Base-by-base conservation (phyloP, 2,888 invertebrate species). In the Adela reaumurella region DNA sequence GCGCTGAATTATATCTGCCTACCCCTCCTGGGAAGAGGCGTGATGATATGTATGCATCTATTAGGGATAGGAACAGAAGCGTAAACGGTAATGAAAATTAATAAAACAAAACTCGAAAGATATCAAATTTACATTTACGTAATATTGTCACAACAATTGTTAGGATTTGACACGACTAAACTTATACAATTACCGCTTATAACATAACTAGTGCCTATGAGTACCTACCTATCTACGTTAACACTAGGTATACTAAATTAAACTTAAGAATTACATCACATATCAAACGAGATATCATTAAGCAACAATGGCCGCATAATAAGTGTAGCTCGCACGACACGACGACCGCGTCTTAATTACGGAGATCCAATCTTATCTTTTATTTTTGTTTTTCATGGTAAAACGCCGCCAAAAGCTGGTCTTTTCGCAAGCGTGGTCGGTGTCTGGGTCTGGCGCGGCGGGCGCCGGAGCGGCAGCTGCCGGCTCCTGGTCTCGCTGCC, bases 331-430 rank as follows among this genome's bases (percentile, higher is more conserved):
- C 46, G 29, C 49, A 28, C 8, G 44, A 17, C 17, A 24, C 46
- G 49, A 49, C 44, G 49, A 29, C 49, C 43, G 17, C 43, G 17
- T 17, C 19, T 53, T 35, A 51, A 52, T 66, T 59, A 61, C 17
- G 14, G 19, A 29, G 29, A 35, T 17, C 8, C 3, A 16, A 19
- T 35, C 69, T 81, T 83, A 85, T 81, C 85, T 85, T 68, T 85
- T 85, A 58, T 83, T 83, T 62, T 85, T 84, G 58, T 83, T 85
- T 64, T 86, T 86, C 82, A 86, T 84, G 55, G 86, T 85, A 58
- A 86, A 83, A 62, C 86, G 83, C 64, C 85, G 83, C 86, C 85
- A 86, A 74, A 86, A 86, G 65, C 83, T 82, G 49, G 83, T 80
- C 65, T 84, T 84, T 60, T 85, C 85, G 2, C 76, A 61, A 45